Evolutionary conservation across 1,140 invertebrate species (phyloP).

Genomic region (Drosophila miranda): DNA sequence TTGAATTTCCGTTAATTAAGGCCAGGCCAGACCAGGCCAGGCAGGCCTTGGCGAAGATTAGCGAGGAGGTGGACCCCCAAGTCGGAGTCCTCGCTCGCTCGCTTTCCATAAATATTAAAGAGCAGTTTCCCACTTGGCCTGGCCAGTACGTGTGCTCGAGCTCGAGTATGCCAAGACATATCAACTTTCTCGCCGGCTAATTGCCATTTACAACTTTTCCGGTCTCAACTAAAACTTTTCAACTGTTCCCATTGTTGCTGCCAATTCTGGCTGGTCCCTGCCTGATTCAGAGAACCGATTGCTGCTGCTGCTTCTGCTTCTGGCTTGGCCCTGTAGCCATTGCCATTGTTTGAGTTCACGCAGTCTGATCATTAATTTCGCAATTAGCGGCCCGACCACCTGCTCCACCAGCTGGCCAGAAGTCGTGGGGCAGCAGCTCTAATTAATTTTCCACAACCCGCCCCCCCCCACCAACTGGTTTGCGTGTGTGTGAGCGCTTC

Average conservation of each 20-base stretch:
- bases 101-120: constrained; percentile 43
- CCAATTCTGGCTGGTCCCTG: constrained; percentile 17
- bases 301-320: constrained; percentile 14
- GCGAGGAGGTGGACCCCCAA: constrained; percentile 5
- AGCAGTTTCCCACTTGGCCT: constrained; percentile 4
- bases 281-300: constrained; percentile 54
- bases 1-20: constrained; percentile 66
- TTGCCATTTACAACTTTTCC: constrained; percentile 75
- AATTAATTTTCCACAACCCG: constrained; percentile 54
- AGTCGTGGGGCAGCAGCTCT: constrained; percentile 37
- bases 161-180: constrained; percentile 30
- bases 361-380: constrained; percentile 74
- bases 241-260: constrained; percentile 47
- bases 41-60: constrained; percentile 23
- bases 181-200: constrained; percentile 67
- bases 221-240: constrained; percentile 68
- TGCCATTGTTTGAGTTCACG: constrained; percentile 75
- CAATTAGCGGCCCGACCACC: constrained; percentile 62
- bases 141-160: constrained; percentile 4
- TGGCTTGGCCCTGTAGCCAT: constrained; percentile 61
- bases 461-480: background rate
- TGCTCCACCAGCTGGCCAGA: constrained; percentile 3
- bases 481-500: constrained; percentile 18
- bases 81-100: background rate
- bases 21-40: background rate